A percentile compares a stretch with the other conserved stretches of the same genome.
These are phyloP conservation scores for Parauchenoglanis punctatus DNA, from an alignment of 2,797 vertebrate genomes.

Conservation along the genomic window DNA sequence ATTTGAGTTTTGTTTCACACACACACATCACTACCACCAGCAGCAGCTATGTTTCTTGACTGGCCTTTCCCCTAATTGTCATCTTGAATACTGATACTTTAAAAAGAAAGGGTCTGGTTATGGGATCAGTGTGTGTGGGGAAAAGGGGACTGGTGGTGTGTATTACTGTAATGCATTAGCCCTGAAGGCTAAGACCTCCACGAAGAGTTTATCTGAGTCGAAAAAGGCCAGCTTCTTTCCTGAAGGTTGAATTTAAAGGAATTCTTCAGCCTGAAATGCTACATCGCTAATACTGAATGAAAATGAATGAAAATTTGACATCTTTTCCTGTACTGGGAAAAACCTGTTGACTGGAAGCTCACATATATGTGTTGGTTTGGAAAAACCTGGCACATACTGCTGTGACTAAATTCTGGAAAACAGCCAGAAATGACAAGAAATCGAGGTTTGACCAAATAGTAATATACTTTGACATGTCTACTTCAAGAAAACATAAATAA, in stretches of 20 bases:
- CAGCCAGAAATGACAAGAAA: neutral
- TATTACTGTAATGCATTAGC: slow-evolving; percentile 50
- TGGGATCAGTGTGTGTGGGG: slow-evolving; percentile 32
- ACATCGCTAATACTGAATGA: neutral
- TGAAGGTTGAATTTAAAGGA: neutral
- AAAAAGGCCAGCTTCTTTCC: slow-evolving; percentile 14
- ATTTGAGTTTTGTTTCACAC: slow-evolving; percentile 30
- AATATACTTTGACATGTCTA: neutral
- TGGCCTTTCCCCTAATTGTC: slow-evolving; percentile 40
- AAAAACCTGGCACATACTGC: neutral
- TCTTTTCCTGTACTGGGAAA: neutral
- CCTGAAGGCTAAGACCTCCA: slow-evolving; percentile 39
- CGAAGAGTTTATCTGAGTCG: slow-evolving; percentile 25
- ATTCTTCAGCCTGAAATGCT: neutral
- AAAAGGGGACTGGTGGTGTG: slow-evolving; percentile 2
- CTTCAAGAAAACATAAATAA: neutral
- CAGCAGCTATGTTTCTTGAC: slow-evolving; percentile 23
- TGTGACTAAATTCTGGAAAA: slow-evolving; percentile 1
- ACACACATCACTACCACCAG: slow-evolving; percentile 6
- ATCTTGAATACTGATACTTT: slow-evolving; percentile 39
- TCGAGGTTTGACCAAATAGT: neutral
- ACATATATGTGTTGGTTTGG: neutral
- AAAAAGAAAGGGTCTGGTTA: slow-evolving; percentile 26
- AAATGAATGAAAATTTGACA: slow-evolving; percentile 12
- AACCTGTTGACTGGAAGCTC: slow-evolving; percentile 1